Conservation (phyloP, 2,113 vertebrate genomes). For the Melanerpes formicivorus region DNA sequence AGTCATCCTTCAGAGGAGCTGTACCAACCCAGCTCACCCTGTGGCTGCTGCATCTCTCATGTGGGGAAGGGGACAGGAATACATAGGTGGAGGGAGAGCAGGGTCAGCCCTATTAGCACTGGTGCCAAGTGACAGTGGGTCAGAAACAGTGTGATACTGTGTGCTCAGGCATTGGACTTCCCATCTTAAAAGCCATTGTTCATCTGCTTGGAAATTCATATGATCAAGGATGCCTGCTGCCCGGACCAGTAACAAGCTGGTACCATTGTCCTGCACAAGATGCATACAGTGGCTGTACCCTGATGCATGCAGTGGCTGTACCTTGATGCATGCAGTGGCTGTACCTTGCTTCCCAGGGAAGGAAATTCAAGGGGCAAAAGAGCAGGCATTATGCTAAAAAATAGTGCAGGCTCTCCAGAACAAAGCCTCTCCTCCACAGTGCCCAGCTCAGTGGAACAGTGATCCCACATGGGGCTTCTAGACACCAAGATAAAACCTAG, state of each 20-base stretch:
- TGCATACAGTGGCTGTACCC: not conserved
- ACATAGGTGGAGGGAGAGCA: not conserved
- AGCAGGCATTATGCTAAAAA: not conserved
- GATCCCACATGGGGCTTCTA: not conserved
- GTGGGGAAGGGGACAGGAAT: not conserved
- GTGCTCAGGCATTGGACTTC: not conserved
- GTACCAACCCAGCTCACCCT: not conserved
- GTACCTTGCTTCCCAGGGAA: not conserved
- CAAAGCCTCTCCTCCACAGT: not conserved
- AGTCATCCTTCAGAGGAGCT: not conserved
- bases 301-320: not conserved
- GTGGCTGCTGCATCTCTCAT: not conserved
- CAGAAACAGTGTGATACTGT: not conserved
- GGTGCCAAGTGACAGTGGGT: fast-evolving
- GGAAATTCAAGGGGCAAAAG: not conserved
- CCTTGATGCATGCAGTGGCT: not conserved
- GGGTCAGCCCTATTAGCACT: not conserved
- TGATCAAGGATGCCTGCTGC: not conserved
- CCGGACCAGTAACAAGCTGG: not conserved
- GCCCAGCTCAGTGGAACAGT: not conserved
- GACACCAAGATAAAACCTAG: not conserved
- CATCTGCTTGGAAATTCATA: not conserved
- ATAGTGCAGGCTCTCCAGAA: not conserved
- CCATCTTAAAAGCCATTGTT: not conserved
- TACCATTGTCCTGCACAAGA: slow-evolving; percentile 5